Base-by-base conservation (phyloP, 2,888 invertebrate species). In the Chamaedrilus cognettii region DNA sequence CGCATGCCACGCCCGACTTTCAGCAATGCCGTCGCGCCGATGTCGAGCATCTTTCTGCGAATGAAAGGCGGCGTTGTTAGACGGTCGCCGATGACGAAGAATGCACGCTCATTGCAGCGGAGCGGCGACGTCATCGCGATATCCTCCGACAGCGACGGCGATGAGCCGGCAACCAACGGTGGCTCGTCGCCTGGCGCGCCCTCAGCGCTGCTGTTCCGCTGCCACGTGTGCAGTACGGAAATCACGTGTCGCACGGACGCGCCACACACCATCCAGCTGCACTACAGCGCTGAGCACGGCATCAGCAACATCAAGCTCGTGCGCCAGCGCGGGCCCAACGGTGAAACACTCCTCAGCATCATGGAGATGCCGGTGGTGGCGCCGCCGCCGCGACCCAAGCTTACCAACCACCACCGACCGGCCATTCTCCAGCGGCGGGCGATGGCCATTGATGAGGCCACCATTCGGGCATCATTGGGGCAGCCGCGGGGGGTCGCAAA, bases 181-280 rank as follows among this genome's bases (percentile, higher is more conserved):
- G 26, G 26, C 11, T 7, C 23, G 7, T 7, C 15, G 19, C 5
- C 11, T 52, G 26, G 26, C 55, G 55, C 15, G 11, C 15, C 7
- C 7, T 19, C 11, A 19, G 55, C 55, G 11, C 26, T 52, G 28
- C 55, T 52, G 28, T 52, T 52, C 28, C 55, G 55, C 11, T 52
- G 55, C 26, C 55, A 52, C 55, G 55, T 52, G 15, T 52, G 55
- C 28, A 52, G 26, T 26, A 26, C 55, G 7, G 23, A 52, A 26
- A 52, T 52, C 7, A 52, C 55, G 55, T 52, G 55, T 26, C 11
- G 26, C 19, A 19, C 55, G 11, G 11, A 7, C 19, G 11, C 55
- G 11, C 55, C 55, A 19, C 15, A 52, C 11, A 52, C 55, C 55
- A 52, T 52, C 7, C 55, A 52, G 55, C 5, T 19, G 55, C 55